Evolutionary conservation across 2,888 invertebrate genomes (phyloP), one percentile per base, ranked within the genome.

Genomic region (Sinohyriopsis cumingii): DNA sequence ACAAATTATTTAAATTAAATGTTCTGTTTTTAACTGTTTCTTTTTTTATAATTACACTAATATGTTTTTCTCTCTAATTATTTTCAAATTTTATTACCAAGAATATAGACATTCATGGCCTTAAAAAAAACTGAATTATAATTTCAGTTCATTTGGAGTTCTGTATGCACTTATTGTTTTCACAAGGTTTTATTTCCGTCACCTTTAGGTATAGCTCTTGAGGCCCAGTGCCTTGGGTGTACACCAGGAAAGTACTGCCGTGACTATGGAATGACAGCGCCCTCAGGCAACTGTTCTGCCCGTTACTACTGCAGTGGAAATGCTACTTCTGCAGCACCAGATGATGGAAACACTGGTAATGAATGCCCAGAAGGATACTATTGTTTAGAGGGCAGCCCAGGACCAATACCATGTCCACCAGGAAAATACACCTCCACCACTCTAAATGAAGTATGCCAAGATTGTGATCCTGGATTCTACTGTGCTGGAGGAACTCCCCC

Each of bases 191-290:
- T 56, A 63, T 64, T 22, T 22, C 56, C 56, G 61, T 54, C 20
- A 67, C 59, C 63, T 76, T 2, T 75, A 85, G 88, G 87, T 67
- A 63, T 86, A 45, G 76, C 77, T 22, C 73, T 68, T 25, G 73
- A 77, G 59, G 69, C 60, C 19, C 77, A 88, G 65, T 89, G 89
- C 70, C 82, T 82, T 22, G 80, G 78, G 5, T 89, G 89, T 79
- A 81, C 82, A 65, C 80, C 84, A 18, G 89, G 89, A 19, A 73
- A 75, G 75, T 88, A 82, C 73, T 89, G 89, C 69, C 75, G 82
- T 0, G 79, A 79, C 20, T 75, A 77, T 63, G 88, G 86, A n/a
- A 75, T 85, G 63, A 80, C 75, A 7, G 64, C 78, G 5, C 82
- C 86, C 3, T 69, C 77, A 25, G 83, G 79, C 22, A 86, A 86